Base-by-base conservation (phyloP, 2,797 vertebrate genomes). In the Chiroxiphia lanceolata region DNA sequence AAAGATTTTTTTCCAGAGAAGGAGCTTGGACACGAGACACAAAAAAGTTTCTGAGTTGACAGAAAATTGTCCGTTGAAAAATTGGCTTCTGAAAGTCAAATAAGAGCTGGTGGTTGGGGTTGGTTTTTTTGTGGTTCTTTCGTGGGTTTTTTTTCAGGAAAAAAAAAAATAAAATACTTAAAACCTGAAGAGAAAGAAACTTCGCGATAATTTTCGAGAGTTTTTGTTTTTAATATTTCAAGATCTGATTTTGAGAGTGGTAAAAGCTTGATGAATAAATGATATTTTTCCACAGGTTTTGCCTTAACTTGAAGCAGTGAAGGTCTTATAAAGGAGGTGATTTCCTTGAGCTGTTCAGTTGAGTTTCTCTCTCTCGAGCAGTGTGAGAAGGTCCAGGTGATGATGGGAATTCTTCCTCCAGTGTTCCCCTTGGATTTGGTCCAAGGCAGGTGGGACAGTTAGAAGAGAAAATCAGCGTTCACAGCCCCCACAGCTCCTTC, bases 361-460 rank as follows among this genome's bases (percentile, higher is more conserved):
- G 27, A 47, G 22, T 4, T 65, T 84, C 59, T 59, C 29, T 42
- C 63, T 84, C 71, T 60, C 36, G 34, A 45, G 38, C 13, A 17
- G 9, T 13, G 53, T 78, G 61, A 89, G 87, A 48, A 87, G 44
- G 17, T 67, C 64, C 4, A 6, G 38, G 36, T 38, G 69, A 69
- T 25, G 63, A 60, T 59, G 25, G 61, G 44, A 63, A 72, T 21
- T 33, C 16, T 76, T 82, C 27, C 42, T 74, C 10, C 33, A 18
- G 3, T 0, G 0, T 31, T 61, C 38, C 33, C 48, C 16, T 2
- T 3, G n/a, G 19, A 10, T 51, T 42, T 8, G 16, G 20, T 3
- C 45, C 53, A n/a, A 42, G 11, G 33, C 5, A 23, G 18, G 20
- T 10, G n/a, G 19, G 14, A 10, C 3, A 2, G 22, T 45, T 20